phyloP scores from a whole-genome alignment of 2,113 vertebrate species.

The Abramis brama region DNA sequence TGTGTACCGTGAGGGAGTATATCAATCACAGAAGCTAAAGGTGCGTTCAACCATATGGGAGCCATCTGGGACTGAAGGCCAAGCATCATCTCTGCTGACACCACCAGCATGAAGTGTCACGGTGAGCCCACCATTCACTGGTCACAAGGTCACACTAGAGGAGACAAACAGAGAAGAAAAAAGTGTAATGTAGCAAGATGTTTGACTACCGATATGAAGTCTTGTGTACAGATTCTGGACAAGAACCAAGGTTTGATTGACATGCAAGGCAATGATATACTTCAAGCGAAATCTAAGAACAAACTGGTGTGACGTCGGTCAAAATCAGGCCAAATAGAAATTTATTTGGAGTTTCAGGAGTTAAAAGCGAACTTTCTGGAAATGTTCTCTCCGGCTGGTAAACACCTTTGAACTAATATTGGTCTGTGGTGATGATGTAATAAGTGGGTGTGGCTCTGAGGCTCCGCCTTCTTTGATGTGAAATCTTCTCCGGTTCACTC shows the following conservation, averaged over 20 bases:
- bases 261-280: background rate
- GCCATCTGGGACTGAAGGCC: constrained; percentile 40
- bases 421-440: too few relatives aligned
- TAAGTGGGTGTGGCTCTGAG: too few relatives aligned
- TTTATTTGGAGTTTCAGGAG: too few relatives aligned
- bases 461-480: too few relatives aligned
- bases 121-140: background rate
- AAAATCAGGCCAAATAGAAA: too few relatives aligned
- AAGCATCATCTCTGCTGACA: constrained; percentile 5
- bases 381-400: too few relatives aligned
- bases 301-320: too few relatives aligned
- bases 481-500: too few relatives aligned
- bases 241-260: background rate
- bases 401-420: too few relatives aligned
- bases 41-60: constrained; percentile 21
- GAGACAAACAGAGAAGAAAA: background rate
- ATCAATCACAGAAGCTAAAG: constrained; percentile 32
- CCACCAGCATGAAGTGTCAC: background rate
- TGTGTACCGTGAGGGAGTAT: constrained; percentile 4
- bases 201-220: background rate
- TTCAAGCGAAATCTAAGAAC: too few relatives aligned
- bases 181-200: background rate
- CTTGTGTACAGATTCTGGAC: background rate
- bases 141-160: constrained; percentile 22
- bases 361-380: too few relatives aligned